These are phyloP conservation scores for Chauna torquata DNA, from an alignment of 2,113 vertebrate species.

Conservation along the genomic window DNA sequence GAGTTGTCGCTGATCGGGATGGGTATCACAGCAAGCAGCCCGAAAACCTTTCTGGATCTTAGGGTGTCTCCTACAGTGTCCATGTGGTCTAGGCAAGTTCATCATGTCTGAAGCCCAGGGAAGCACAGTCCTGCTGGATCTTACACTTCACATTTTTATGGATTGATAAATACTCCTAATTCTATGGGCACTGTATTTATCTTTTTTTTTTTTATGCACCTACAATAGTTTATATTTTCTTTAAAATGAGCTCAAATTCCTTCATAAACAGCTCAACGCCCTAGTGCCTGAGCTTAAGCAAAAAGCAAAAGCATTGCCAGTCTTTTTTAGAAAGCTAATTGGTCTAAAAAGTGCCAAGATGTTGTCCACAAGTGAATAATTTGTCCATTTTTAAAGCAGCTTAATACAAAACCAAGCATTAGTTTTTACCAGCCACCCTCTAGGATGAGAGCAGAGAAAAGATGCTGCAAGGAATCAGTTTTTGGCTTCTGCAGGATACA, in stretches of 20 bases:
- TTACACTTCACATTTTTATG: neutral
- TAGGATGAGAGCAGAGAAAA: neutral
- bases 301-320: neutral
- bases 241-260: neutral
- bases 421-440: neutral
- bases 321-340: neutral
- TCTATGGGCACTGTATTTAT: neutral
- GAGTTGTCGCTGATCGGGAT: accelerated
- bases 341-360: neutral
- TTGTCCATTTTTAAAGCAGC: neutral
- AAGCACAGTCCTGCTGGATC: neutral
- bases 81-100: neutral
- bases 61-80: neutral
- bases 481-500: too few species aligned
- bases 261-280: neutral
- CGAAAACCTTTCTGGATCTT: neutral
- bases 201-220: neutral
- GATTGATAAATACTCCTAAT: neutral
- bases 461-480: neutral
- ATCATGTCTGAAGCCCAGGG: neutral
- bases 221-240: neutral
- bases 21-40: neutral
- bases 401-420: too few species aligned
- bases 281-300: too few species aligned
- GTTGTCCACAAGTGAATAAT: neutral